Evolutionary conservation across 2,797 vertebrate genomes (phyloP).

Genomic region (Dermochelys coriacea): DNA sequence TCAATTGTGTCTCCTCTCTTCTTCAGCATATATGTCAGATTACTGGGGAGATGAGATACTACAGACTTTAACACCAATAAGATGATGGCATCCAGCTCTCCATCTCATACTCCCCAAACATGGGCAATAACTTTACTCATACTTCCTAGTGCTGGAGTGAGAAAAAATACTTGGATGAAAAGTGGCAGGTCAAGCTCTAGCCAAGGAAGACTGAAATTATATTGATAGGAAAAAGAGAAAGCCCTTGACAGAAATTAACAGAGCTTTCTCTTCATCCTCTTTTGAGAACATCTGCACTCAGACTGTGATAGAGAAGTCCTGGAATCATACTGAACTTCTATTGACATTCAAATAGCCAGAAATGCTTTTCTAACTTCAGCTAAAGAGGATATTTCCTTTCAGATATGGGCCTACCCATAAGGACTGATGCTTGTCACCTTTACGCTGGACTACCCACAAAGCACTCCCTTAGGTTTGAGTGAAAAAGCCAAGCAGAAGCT

Average conservation of each 20-base stretch:
- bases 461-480: fast-evolving
- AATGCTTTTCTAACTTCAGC: no score
- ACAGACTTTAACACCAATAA: neutral
- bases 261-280: no score
- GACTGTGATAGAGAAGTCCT: no score
- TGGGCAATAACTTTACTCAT: fast-evolving
- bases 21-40: neutral
- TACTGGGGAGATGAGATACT: neutral
- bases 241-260: neutral
- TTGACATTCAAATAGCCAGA: no score
- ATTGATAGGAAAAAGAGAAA: neutral
- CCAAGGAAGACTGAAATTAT: neutral
- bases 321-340: no score
- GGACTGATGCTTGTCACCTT: fast-evolving
- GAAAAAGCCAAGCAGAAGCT: neutral
- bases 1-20: neutral
- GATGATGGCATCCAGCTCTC: fast-evolving
- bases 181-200: fast-evolving
- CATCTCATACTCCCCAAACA: fast-evolving
- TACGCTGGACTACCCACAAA: neutral
- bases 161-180: neutral
- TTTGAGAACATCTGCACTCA: no score
- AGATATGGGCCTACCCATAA: neutral
- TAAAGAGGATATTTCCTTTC: neutral
- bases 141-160: neutral